Evolutionary conservation across 2,888 invertebrate species (phyloP).

Genomic region (Agonopterix subpropinquella): DNA sequence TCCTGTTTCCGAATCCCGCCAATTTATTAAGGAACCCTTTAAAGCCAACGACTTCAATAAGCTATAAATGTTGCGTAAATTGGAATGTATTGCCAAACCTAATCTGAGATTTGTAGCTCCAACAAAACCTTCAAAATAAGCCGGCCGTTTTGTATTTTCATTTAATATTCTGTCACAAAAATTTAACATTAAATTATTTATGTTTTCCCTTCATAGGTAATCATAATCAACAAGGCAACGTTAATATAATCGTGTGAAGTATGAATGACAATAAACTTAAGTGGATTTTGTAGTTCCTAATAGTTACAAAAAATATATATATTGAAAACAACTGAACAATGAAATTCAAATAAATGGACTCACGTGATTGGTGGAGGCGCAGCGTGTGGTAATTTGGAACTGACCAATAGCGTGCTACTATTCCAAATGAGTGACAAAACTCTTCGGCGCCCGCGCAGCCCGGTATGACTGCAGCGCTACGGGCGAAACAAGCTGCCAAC

Average conservation of each 20-base stretch:
- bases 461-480: constrained; percentile 39
- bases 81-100: constrained; percentile 12
- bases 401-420: constrained; percentile 16
- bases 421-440: constrained; percentile 27
- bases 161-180: background rate
- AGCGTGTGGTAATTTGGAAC: constrained; percentile 20
- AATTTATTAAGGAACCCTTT: constrained; percentile 13
- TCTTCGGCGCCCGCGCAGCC: constrained; percentile 23
- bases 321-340: constrained; percentile 11
- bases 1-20: constrained; percentile 3
- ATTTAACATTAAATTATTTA: no score
- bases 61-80: constrained; percentile 15
- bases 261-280: no score
- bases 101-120: constrained; percentile 8
- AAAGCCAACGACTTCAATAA: constrained; percentile 10
- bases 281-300: no score
- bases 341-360: constrained; percentile 18
- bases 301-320: no score
- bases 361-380: constrained; percentile 19
- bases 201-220: no score
- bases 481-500: constrained; percentile 35
- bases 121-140: constrained; percentile 2
- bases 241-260: no score
- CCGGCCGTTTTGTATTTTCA: background rate
- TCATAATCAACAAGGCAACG: no score